These are phyloP conservation scores for Pseudorhombus dupliciocellatus DNA, from an alignment of 2,113 vertebrate genomes.

Conservation along the genomic window DNA sequence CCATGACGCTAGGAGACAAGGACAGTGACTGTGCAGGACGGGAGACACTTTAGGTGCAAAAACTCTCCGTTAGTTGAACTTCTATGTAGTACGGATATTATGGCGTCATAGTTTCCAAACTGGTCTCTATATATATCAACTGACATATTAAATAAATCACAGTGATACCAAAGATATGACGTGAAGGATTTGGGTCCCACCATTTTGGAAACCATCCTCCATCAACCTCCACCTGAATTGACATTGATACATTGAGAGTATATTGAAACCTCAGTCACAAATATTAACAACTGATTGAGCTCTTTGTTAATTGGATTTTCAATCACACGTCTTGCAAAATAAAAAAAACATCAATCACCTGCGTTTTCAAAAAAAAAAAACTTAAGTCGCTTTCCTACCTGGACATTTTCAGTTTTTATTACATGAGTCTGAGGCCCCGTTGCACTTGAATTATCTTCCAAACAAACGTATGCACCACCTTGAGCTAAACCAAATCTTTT, in stretches of 20 bases:
- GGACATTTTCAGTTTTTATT: not conserved
- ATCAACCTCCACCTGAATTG: not conserved
- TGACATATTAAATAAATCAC: too few species aligned
- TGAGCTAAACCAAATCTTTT: not conserved
- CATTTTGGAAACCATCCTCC: not conserved
- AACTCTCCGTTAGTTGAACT: not conserved
- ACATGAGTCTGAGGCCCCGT: not conserved
- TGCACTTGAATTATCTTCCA: not conserved
- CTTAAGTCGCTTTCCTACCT: not conserved
- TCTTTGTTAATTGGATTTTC: not conserved
- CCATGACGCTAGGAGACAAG: slow-evolving; percentile 42
- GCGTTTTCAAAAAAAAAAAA: not conserved
- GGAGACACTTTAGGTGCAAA: too few species aligned
- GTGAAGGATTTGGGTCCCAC: not conserved
- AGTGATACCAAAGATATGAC: too few species aligned
- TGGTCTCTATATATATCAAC: too few species aligned
- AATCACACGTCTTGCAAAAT: not conserved
- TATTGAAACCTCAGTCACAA: not conserved
- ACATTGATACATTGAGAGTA: not conserved
- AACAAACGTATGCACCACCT: not conserved
- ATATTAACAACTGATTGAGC: not conserved
- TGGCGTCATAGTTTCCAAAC: too few species aligned
- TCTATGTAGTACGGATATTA: too few species aligned
- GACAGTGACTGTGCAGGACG: not conserved
- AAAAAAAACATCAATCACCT: not conserved